phyloP scores from a whole-genome alignment of 2,888 invertebrate genomes.

The Myathropa florea region DNA sequence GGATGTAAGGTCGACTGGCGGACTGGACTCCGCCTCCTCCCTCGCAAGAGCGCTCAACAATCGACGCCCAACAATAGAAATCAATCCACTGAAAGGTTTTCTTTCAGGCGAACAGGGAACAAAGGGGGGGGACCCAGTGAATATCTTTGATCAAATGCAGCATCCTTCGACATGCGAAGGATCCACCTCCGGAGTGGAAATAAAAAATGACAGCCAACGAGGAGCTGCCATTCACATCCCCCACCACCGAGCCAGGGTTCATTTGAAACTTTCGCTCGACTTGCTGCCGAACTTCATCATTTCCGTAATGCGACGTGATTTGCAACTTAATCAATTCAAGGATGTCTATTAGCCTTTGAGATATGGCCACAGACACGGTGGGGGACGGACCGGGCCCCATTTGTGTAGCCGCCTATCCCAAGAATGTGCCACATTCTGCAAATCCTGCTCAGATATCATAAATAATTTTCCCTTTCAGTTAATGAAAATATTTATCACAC shows the following conservation, averaged over 20 bases:
- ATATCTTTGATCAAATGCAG: constrained; percentile 62
- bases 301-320: constrained; percentile 70
- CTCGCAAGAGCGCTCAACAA: not conserved
- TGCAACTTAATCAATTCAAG: constrained; percentile 69
- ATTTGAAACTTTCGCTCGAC: constrained; percentile 61
- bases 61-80: constrained; percentile 52
- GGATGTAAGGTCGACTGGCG: constrained; percentile 67
- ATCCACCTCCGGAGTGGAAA: constrained; percentile 37
- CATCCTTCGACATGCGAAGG: constrained; percentile 33
- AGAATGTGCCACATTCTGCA: constrained; percentile 40
- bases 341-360: constrained; percentile 65
- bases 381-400: not conserved
- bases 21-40: constrained; percentile 23
- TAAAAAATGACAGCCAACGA: constrained; percentile 25
- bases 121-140: constrained; percentile 22
- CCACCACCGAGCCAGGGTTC: constrained; percentile 13
- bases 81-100: constrained; percentile 67
- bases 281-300: constrained; percentile 64
- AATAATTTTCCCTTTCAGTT: constrained; percentile 68
- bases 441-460: constrained; percentile 60
- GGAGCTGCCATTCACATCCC: not conserved
- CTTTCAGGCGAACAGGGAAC: not conserved
- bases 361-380: constrained; percentile 15
- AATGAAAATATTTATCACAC: constrained; percentile 69
- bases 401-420: constrained; percentile 16